phyloP scores from a whole-genome alignment of 2,797 vertebrate species.

The Petrocephalus sullivani region DNA sequence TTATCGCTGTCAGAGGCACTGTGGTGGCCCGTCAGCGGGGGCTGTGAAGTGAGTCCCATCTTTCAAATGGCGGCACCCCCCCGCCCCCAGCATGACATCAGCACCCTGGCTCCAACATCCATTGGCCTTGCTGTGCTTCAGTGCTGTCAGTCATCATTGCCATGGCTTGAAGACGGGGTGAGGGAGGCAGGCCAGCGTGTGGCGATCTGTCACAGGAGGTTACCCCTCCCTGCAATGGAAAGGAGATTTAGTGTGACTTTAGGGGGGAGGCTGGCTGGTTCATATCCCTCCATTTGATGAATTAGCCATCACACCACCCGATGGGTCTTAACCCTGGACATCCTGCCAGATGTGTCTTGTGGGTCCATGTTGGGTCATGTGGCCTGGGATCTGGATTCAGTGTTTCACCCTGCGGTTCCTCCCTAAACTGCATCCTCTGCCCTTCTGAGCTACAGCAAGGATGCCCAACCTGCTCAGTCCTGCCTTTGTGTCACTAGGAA shows the following conservation, averaged over 20 bases:
- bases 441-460: neutral
- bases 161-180: neutral
- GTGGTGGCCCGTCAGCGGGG: neutral
- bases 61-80: neutral
- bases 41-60: neutral
- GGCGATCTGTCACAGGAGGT: neutral
- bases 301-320: neutral
- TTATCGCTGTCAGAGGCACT: neutral
- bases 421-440: neutral
- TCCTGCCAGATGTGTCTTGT: neutral
- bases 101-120: neutral
- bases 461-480: neutral
- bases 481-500: neutral
- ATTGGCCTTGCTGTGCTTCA: neutral
- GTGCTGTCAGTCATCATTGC: neutral
- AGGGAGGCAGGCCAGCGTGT: neutral
- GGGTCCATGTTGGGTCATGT: neutral
- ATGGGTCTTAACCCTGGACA: neutral
- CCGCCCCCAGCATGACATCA: neutral
- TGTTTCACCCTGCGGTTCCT: neutral
- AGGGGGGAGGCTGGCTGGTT: neutral
- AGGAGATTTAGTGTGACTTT: neutral
- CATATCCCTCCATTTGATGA: neutral
- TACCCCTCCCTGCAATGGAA: neutral
- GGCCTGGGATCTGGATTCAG: neutral